Percentiles rank a stretch among this genome's conserved stretches.
These are phyloP conservation scores for Rhombomys opimus DNA, from an alignment of 2,113 vertebrate genomes.

Conservation along the genomic window DNA sequence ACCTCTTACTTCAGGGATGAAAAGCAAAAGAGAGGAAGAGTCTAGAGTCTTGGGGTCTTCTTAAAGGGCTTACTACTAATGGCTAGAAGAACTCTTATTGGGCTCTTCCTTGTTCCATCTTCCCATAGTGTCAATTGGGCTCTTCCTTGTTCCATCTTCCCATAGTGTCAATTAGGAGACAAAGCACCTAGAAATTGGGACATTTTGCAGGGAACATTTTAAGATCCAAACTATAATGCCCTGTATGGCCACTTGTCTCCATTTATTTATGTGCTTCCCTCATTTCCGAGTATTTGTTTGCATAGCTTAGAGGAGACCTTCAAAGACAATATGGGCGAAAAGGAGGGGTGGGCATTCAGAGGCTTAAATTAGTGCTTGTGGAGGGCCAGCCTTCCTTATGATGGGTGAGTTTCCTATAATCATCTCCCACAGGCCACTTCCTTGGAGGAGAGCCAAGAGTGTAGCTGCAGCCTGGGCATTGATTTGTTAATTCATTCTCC, in stretches of 20 bases:
- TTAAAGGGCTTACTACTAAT: background rate
- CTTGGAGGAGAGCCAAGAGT: background rate
- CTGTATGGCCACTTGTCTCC: conserved; percentile 18
- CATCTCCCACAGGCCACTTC: background rate
- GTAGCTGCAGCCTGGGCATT: background rate
- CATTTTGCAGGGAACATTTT: background rate
- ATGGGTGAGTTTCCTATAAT: background rate
- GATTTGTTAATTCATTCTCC: background rate
- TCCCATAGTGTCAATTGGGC: background rate
- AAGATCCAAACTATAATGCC: background rate
- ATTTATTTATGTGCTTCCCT: conserved; percentile 65
- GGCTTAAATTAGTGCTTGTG: background rate
- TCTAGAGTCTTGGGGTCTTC: background rate
- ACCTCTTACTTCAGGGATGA: background rate
- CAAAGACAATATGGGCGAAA: background rate
- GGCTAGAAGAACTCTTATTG: background rate
- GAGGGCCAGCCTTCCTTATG: background rate
- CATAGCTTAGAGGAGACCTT: conserved; percentile 45
- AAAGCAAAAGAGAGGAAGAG: background rate
- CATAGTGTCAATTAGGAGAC: background rate
- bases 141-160: background rate
- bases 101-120: background rate
- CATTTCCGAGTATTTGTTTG: conserved; percentile 56
- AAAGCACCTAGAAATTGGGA: background rate
- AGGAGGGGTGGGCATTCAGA: background rate